Percentiles rank a stretch among this genome's conserved stretches.
Conservation (phyloP, 2,113 vertebrate species). For the Mustela lutreola region DNA sequence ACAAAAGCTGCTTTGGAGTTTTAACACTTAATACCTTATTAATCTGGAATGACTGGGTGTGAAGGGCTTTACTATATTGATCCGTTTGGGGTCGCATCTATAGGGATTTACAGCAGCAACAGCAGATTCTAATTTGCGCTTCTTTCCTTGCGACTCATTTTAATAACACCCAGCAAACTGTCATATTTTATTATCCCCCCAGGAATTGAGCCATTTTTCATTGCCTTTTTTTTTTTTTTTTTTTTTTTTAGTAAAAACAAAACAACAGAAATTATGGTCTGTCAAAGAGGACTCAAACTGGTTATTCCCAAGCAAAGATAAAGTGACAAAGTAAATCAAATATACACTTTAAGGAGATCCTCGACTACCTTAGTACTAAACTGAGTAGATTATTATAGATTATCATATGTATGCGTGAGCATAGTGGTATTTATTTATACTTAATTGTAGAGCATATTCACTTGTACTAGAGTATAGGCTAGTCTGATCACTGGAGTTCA, state of each 20-base stretch:
- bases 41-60: not conserved
- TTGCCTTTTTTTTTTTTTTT: not conserved
- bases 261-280: not conserved
- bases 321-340: slow-evolving; percentile 14
- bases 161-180: not conserved
- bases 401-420: not conserved
- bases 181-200: not conserved
- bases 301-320: not conserved
- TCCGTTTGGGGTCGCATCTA: not conserved
- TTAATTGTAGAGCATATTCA: not conserved
- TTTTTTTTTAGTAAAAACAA: not conserved
- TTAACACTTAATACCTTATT: not conserved
- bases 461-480: not conserved
- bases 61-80: not conserved
- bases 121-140: not conserved
- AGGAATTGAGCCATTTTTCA: not conserved
- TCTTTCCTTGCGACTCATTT: not conserved
- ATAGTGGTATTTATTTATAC: not conserved
- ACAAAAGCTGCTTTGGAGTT: not conserved
- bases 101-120: not conserved
- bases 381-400: not conserved
- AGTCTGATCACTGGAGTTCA: not conserved
- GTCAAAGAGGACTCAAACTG: slow-evolving; percentile 35
- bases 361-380: not conserved
- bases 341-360: not conserved